These are phyloP conservation scores for Aphis gossypii DNA, from an alignment of 1,140 invertebrate genomes.

Conservation along the genomic window DNA sequence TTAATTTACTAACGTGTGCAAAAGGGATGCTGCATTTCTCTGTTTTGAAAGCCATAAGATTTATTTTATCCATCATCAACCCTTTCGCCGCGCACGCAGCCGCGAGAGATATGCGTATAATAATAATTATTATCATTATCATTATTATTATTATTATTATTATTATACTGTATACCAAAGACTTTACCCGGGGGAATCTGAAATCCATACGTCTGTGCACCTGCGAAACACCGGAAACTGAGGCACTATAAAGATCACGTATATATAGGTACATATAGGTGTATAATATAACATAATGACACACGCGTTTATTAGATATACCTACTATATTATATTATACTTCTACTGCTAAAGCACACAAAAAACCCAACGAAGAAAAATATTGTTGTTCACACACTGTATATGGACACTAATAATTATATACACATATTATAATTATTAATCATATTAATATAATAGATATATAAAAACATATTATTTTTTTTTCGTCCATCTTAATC, in stretches of 20 bases:
- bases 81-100: slow-evolving; percentile 8
- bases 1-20: slow-evolving; percentile 39
- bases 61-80: slow-evolving; percentile 25
- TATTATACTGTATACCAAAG: neutral
- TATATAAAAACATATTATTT: no score
- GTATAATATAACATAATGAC: neutral
- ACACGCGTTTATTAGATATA: neutral
- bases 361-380: neutral
- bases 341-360: neutral
- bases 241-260: neutral
- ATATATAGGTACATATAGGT: neutral
- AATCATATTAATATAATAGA: no score
- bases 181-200: neutral
- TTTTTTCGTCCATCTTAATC: no score
- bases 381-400: neutral
- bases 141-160: neutral
- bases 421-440: no score
- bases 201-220: slow-evolving; percentile 31
- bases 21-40: neutral
- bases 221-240: slow-evolving; percentile 12
- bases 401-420: no score
- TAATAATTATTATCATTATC: neutral
- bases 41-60: neutral
- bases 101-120: neutral
- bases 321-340: neutral